phyloP scores from a whole-genome alignment of 2,888 invertebrate genomes.

The Xiphydria camelus region DNA sequence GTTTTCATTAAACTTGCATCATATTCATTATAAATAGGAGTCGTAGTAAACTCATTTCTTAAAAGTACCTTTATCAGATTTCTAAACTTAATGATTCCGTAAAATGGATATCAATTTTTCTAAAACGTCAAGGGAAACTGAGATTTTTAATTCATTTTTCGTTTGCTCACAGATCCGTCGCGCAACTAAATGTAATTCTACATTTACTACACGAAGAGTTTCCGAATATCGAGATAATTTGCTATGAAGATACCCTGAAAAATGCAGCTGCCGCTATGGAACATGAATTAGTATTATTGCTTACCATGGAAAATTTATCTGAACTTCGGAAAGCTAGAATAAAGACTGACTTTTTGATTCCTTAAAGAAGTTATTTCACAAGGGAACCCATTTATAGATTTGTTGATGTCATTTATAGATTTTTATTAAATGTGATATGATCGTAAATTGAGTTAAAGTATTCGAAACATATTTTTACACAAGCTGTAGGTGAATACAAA shows the following conservation, averaged over 20 bases:
- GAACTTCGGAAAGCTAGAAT: slow-evolving; percentile 40
- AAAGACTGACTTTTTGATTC: slow-evolving; percentile 45
- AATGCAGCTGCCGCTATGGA: slow-evolving; percentile 38
- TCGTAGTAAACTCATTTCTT: background rate
- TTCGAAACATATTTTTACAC: background rate
- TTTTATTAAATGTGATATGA: too few species aligned
- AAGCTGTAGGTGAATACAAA: background rate
- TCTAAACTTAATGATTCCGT: too few species aligned
- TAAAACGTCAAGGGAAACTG: background rate
- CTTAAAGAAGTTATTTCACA: slow-evolving; percentile 26
- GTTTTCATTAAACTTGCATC: background rate
- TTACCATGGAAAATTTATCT: slow-evolving; percentile 25
- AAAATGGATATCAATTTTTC: too few species aligned
- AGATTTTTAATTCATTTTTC: background rate
- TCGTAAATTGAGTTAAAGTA: background rate
- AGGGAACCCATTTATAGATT: background rate
- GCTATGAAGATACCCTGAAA: slow-evolving; percentile 29
- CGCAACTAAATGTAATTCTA: slow-evolving; percentile 40
- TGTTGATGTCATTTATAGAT: too few species aligned
- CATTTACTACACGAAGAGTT: slow-evolving; percentile 37
- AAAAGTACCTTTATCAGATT: too few species aligned
- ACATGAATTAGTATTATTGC: slow-evolving; percentile 41
- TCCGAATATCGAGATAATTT: slow-evolving; percentile 23
- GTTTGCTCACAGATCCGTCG: slow-evolving; percentile 30
- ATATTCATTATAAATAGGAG: background rate